phyloP scores from a whole-genome alignment of 2,888 invertebrate genomes.

The Lissocephala sabroskyi region DNA sequence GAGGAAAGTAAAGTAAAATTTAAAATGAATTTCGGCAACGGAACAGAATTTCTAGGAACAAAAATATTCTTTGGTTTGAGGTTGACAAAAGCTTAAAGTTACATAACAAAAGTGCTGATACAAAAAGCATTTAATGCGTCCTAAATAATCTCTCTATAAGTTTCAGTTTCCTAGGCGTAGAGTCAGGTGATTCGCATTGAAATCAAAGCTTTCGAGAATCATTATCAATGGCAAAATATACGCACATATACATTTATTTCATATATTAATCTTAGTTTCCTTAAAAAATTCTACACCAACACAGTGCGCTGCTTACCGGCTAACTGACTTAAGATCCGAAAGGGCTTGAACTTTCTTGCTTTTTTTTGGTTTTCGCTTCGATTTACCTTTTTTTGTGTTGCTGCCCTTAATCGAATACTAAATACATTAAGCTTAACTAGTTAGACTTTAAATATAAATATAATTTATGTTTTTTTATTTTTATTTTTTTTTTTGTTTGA shows the following conservation, averaged over 20 bases:
- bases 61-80: constrained; percentile 40
- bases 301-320: constrained; percentile 23
- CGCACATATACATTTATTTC: too few relatives aligned
- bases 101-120: constrained; percentile 10
- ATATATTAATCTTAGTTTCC: neutral
- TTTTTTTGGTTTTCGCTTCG: constrained; percentile 11
- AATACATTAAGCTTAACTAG: constrained; percentile 55
- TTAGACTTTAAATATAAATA: constrained; percentile 32
- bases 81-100: constrained; percentile 8
- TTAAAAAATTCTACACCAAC: constrained; percentile 18
- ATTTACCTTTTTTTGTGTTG: constrained; percentile 9
- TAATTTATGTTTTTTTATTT: constrained; percentile 21
- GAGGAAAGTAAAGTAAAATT: constrained; percentile 9
- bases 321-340: constrained; percentile 8
- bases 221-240: neutral
- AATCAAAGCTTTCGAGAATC: constrained; percentile 6
- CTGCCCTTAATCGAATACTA: constrained; percentile 52
- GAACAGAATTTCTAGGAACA: constrained; percentile 29
- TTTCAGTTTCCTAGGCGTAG: neutral
- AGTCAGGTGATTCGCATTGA: constrained; percentile 16
- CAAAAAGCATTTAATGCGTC: constrained; percentile 53
- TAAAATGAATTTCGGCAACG: constrained; percentile 30
- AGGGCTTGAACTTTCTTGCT: constrained; percentile 11
- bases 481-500: constrained; percentile 3
- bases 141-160: constrained; percentile 31